Conservation (phyloP, 2,888 invertebrate species). For the Elmis aenea region DNA sequence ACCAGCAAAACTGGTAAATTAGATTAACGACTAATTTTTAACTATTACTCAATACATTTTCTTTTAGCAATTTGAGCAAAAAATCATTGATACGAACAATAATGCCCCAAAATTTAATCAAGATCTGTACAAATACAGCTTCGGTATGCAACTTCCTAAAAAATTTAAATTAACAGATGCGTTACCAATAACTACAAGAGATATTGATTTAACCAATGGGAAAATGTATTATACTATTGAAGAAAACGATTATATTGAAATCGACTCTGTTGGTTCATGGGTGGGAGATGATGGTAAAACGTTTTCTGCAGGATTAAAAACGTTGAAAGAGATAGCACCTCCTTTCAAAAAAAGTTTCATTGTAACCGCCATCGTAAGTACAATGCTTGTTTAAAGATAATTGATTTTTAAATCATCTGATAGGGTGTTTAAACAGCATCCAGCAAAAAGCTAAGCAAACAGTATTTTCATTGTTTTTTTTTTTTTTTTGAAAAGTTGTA, state of each 20-base stretch:
- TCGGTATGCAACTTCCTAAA: constrained; percentile 7
- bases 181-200: constrained; percentile 4
- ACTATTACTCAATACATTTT: constrained; percentile 1
- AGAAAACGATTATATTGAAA: constrained; percentile 7
- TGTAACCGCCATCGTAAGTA: constrained; percentile 7
- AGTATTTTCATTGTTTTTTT: too few species aligned
- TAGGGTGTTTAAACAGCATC: too few species aligned
- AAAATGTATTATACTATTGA: constrained; percentile 1
- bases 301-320: not conserved
- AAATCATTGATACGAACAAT: constrained; percentile 7
- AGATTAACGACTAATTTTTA: too few species aligned
- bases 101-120: constrained; percentile 5
- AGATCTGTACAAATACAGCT: constrained; percentile 6
- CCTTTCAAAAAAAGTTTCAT: constrained; percentile 8
- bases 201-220: constrained; percentile 9
- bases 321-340: constrained; percentile 3
- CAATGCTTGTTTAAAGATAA: not conserved
- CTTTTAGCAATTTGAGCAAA: constrained; percentile 9
- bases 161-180: constrained; percentile 6
- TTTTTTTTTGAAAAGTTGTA: too few species aligned
- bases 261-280: not conserved
- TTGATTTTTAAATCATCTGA: too few species aligned
- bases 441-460: too few species aligned
- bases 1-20: constrained; percentile 4
- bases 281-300: not conserved